Base-by-base conservation (phyloP, 2,113 vertebrate species). In the Pyrgilauda ruficollis region DNA sequence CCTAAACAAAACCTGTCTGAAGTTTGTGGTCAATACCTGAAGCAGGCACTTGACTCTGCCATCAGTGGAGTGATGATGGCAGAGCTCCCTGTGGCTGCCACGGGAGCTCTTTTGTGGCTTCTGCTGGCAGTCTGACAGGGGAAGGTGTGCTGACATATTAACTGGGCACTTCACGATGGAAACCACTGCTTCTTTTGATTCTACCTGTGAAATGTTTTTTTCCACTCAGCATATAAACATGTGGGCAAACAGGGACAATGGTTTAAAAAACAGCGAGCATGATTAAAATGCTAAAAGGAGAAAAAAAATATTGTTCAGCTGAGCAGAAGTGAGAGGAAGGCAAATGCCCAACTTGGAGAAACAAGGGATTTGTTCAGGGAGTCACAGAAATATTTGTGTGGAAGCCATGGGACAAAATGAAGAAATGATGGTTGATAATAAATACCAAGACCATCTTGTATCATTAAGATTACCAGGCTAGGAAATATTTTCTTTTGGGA, bases 1-100 rank as follows among this genome's bases (percentile, higher is more conserved):
- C 59, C 83, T 93, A 72, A 76, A 88, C 59, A 93, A 95, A 94
- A 95, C 75, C 90, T 90, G 91, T 35, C 64, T 68, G 70, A 68
- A 86, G 66, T 88, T 89, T 95, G 91, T 95, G 93, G 96, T 91
- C 96, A 96, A 46, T 84, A 37, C 56, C 64, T 85, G 74, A 81
- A 96, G 89, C 35, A 63, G 81, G 64, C 37, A 84, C n/a, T 76
- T 86, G 93, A 37, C 67, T 66, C 77, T 94, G 61, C 85, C 87
- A 78, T 50, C 61, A 87, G 11, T 28, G 52, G 66, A 18, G 16
- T 0, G 2, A 47, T 33, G 41, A 47, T 58, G 89, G 81, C 87
- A 91, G 66, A 84, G 93, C 61, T 96, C 90, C 56, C 6, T 5
- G 75, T 2, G 30, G 66, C 83, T 93, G 76, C 73, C 87, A 78